These are phyloP conservation scores for Epirrita christyi DNA, from an alignment of 2,888 invertebrate species.

Conservation along the genomic window DNA sequence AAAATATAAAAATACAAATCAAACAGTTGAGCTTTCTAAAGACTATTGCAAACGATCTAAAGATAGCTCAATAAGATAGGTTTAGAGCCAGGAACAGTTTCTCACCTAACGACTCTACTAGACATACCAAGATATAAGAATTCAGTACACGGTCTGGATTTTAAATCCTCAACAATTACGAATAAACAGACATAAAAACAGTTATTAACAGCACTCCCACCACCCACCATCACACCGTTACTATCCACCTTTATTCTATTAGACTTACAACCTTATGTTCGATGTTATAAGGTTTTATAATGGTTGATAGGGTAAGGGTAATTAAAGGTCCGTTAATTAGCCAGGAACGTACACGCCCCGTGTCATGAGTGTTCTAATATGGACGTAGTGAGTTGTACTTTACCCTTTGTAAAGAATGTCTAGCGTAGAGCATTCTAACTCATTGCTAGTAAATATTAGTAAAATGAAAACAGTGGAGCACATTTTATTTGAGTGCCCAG, in stretches of 20 bases:
- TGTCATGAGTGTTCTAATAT: conserved; percentile 33
- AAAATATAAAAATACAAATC: no score
- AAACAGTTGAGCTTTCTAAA: no score
- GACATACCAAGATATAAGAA: no score
- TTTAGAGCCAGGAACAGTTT: neutral
- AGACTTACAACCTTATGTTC: conserved; percentile 16
- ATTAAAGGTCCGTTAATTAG: conserved; percentile 38
- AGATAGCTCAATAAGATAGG: no score
- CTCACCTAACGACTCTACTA: neutral
- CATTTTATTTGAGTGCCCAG: no score
- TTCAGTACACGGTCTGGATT: neutral
- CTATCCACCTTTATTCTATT: neutral
- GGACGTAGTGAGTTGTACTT: conserved; percentile 22
- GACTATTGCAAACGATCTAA: no score
- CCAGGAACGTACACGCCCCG: conserved; percentile 35
- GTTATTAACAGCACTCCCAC: conserved; percentile 34
- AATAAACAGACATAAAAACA: conserved; percentile 36
- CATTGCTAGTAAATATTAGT: neutral
- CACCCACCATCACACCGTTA: conserved; percentile 31
- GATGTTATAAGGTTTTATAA: neutral
- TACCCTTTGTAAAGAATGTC: conserved; percentile 4
- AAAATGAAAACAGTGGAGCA: no score
- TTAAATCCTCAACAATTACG: conserved; percentile 10
- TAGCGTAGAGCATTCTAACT: neutral
- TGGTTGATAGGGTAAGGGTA: conserved; percentile 6